These are phyloP conservation scores for Lontra canadensis DNA, from an alignment of 2,113 vertebrate species.

Conservation along the genomic window DNA sequence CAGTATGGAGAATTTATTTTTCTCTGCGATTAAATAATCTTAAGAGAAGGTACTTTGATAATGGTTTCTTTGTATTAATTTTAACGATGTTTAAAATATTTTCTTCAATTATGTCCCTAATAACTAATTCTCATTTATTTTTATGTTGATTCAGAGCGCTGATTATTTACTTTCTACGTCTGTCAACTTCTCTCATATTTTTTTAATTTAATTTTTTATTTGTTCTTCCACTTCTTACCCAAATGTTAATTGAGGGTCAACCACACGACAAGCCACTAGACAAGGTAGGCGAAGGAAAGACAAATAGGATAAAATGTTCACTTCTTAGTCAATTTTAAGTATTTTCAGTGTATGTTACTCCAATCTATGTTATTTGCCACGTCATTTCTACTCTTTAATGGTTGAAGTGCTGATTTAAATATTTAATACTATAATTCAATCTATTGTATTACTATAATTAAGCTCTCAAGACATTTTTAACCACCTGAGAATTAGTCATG, in stretches of 20 bases:
- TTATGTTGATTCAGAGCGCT: background rate
- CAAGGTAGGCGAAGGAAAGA: background rate
- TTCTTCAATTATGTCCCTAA: conserved; percentile 18
- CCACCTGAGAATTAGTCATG: background rate
- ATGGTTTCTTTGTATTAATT: background rate
- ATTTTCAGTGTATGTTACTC: background rate
- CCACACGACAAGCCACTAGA: background rate
- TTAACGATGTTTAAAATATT: background rate
- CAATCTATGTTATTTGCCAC: background rate
- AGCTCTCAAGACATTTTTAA: background rate
- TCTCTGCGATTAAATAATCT: background rate
- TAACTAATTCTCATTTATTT: conserved; percentile 20
- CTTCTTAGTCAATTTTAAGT: background rate
- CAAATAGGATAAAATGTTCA: background rate
- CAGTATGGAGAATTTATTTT: conserved; percentile 11
- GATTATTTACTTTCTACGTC: background rate
- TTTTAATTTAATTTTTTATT: conserved; percentile 23
- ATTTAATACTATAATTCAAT: background rate
- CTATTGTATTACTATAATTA: background rate
- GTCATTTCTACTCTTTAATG: background rate
- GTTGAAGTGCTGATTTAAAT: background rate
- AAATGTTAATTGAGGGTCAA: background rate
- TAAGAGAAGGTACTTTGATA: background rate
- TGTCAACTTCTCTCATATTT: background rate
- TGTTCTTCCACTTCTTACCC: background rate